Conservation (phyloP, 2,797 vertebrate genomes). For the Danio kyathit region DNA sequence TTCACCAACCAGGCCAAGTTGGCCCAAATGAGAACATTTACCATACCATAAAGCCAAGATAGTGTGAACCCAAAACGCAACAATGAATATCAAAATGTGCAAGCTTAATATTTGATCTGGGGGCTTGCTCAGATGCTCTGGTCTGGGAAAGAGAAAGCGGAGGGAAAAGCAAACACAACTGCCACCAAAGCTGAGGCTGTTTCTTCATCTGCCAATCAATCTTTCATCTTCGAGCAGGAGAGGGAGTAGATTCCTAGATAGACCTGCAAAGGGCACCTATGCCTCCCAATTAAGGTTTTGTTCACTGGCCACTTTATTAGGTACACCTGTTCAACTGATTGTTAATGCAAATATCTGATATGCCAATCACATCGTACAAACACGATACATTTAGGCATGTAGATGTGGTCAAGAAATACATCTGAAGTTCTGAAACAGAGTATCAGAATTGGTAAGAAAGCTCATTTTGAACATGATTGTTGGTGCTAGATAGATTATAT, state of each 20-base stretch:
- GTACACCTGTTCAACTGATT: too few relatives aligned
- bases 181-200: slow-evolving; percentile 18
- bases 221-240: slow-evolving; percentile 34
- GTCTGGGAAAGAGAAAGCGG: slow-evolving; percentile 8
- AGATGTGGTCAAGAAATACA: too few relatives aligned
- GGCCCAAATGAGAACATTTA: slow-evolving; percentile 55
- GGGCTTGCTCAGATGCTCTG: slow-evolving; percentile 35
- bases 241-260: neutral
- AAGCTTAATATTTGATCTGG: slow-evolving; percentile 44
- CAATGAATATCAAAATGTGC: slow-evolving; percentile 36
- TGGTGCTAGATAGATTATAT: too few relatives aligned
- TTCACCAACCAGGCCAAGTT: slow-evolving; percentile 39
- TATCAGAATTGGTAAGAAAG: too few relatives aligned
- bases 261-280: neutral
- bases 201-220: slow-evolving; percentile 50
- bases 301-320: too few relatives aligned
- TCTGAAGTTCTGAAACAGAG: too few relatives aligned
- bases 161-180: slow-evolving; percentile 43
- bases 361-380: too few relatives aligned
- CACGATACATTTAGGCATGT: too few relatives aligned
- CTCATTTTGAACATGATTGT: too few relatives aligned
- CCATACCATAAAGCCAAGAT: slow-evolving; percentile 39
- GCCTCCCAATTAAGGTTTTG: too few relatives aligned
- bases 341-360: too few relatives aligned
- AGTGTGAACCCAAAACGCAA: slow-evolving; percentile 28